Conservation (phyloP, 2,113 vertebrate genomes). For the Carassius auratus region DNA sequence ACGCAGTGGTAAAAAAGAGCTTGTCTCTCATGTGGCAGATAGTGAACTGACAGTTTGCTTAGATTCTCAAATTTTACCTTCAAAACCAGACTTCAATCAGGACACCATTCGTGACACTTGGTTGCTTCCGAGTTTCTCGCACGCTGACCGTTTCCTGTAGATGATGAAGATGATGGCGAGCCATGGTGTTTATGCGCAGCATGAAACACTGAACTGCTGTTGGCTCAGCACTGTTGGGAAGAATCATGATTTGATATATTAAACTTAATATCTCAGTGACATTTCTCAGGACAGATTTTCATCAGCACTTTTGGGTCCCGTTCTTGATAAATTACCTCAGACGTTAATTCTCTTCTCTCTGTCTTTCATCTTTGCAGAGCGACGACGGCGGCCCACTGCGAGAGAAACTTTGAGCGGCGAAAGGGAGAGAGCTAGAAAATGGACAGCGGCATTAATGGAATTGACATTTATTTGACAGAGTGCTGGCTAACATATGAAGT, state of each 20-base stretch:
- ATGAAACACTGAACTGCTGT: background rate
- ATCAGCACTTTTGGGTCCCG: constrained; percentile 73
- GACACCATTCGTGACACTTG: background rate
- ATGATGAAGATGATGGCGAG: background rate
- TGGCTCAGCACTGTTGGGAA: constrained; percentile 59
- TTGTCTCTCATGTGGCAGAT: constrained; percentile 34
- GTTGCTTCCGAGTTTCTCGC: background rate
- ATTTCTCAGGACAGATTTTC: constrained; percentile 79
- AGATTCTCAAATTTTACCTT: constrained; percentile 15
- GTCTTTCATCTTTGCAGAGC: constrained; percentile 41
- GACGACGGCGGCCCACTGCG: constrained; percentile 39
- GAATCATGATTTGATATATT: constrained; percentile 75
- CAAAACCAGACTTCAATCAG: background rate
- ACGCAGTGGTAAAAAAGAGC: background rate
- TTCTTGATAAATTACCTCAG: constrained; percentile 56
- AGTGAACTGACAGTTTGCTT: constrained; percentile 17
- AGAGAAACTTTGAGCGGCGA: constrained; percentile 51
- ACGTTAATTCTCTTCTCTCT: constrained; percentile 50
- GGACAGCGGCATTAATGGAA: constrained; percentile 71
- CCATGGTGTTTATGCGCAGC: background rate
- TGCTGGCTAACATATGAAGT: constrained; percentile 78
- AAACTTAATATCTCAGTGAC: constrained; percentile 79
- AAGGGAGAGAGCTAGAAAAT: constrained; percentile 55
- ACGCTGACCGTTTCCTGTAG: constrained; percentile 15
- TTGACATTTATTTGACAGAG: constrained; percentile 77